Percentiles rank a stretch among this genome's conserved stretches.
Evolutionary conservation across 2,797 vertebrate species (phyloP).

Genomic region (Sebastes iracundus): DNA sequence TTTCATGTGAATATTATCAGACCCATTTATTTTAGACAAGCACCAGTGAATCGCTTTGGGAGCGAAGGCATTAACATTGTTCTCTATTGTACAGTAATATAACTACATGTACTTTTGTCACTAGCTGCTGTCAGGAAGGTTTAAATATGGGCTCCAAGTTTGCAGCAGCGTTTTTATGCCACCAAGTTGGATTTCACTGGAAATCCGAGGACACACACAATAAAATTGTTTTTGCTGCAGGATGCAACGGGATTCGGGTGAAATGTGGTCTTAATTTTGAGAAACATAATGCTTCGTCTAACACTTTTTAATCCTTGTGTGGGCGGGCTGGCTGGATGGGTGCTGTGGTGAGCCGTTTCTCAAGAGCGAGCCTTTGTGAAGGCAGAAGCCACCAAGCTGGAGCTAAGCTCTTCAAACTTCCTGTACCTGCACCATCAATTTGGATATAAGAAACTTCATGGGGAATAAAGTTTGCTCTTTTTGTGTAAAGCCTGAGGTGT

Average conservation of each 20-base stretch:
- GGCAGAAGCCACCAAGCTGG: constrained; percentile 18
- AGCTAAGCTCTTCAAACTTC: constrained; percentile 18
- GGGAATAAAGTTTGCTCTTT: background rate
- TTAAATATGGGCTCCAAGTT: constrained; percentile 1
- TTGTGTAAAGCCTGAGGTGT: background rate
- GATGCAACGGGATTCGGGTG: constrained; percentile 11
- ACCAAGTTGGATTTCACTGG: constrained; percentile 14
- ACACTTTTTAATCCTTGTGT: constrained; percentile 55
- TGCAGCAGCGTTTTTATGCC: background rate
- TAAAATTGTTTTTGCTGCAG: constrained; percentile 15
- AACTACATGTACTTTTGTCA: background rate
- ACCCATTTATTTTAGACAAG: background rate
- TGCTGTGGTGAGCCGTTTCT: constrained; percentile 28
- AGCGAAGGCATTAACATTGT: background rate
- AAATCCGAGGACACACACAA: constrained; percentile 10
- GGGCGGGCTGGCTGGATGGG: constrained; percentile 21
- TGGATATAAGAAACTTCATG: background rate
- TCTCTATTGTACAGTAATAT: background rate
- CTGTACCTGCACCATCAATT: constrained; percentile 4
- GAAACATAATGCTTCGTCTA: constrained; percentile 48
- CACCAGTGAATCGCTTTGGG: background rate
- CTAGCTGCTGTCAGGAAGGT: background rate
- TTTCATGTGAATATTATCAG: background rate
- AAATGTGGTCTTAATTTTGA: constrained; percentile 48
- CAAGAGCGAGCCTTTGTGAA: constrained; percentile 25